These are phyloP conservation scores for Aethina tumida DNA, from an alignment of 1,140 invertebrate genomes.

Conservation along the genomic window DNA sequence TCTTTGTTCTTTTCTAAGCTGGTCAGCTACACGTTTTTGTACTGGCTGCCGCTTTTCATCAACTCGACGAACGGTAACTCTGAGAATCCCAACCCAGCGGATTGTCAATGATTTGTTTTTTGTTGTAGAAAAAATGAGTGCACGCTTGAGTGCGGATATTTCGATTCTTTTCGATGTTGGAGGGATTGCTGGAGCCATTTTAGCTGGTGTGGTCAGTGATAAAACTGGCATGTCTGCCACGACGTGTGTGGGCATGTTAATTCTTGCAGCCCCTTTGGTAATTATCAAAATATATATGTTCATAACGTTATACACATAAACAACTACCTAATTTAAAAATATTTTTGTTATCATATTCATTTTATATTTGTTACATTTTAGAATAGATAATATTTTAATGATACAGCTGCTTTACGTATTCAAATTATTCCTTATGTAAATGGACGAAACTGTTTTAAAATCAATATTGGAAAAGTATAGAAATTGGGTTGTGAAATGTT, in stretches of 20 bases:
- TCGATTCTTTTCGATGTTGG: conserved; percentile 89
- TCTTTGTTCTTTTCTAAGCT: conserved; percentile 96
- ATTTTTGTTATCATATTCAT: conserved; percentile 1
- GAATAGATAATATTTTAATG: too few relatives aligned
- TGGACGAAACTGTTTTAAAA: too few relatives aligned
- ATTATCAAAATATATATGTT: conserved; percentile 24
- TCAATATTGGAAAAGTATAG: too few relatives aligned
- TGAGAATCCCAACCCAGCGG: neutral
- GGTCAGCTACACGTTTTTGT: conserved; percentile 94
- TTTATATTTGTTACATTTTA: conserved; percentile 4
- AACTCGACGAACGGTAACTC: conserved; percentile 69
- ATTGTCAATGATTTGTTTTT: conserved; percentile 1
- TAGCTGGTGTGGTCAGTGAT: conserved; percentile 80
- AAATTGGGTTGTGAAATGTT: too few relatives aligned
- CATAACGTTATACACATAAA: neutral
- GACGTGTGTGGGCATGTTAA: conserved; percentile 75
- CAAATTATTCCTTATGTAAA: too few relatives aligned
- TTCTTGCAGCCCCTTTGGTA: conserved; percentile 73
- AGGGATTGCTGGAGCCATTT: conserved; percentile 79
- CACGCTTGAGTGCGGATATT: conserved; percentile 67
- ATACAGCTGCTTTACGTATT: too few relatives aligned
- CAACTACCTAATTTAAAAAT: neutral
- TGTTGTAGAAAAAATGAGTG: conserved; percentile 38
- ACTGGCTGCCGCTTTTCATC: conserved; percentile 91
- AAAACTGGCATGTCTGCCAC: conserved; percentile 70